phyloP scores from a whole-genome alignment of 2,888 invertebrate genomes.

The Linyphia triangularis region DNA sequence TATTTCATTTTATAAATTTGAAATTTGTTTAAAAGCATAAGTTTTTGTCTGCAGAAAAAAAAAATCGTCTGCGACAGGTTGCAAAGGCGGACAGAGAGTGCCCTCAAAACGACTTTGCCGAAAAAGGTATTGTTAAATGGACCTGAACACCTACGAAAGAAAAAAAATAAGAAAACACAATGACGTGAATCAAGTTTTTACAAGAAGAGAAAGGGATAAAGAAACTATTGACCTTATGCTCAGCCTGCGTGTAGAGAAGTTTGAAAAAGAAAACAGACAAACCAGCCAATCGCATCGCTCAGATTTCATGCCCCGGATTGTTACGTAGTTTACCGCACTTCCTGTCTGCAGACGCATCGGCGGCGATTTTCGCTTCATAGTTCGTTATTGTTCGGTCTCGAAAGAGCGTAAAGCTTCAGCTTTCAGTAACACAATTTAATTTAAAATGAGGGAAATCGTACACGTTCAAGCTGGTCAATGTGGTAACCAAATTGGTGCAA shows the following conservation, averaged over 20 bases:
- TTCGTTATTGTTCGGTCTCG: background rate
- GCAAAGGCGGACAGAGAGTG: background rate
- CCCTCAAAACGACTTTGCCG: background rate
- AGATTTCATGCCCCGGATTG: constrained; percentile 10
- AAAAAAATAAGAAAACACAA: background rate
- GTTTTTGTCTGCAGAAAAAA: background rate
- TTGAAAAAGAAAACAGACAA: constrained; percentile 37
- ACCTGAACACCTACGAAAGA: constrained; percentile 10
- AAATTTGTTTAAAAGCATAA: no score
- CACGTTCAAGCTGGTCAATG: constrained; percentile 82
- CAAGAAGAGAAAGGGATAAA: constrained; percentile 1
- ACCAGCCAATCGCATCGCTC: constrained; percentile 36
- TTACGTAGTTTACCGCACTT: constrained; percentile 32
- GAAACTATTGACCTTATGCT: constrained; percentile 59
- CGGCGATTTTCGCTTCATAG: background rate
- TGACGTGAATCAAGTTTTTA: background rate
- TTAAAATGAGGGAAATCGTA: constrained; percentile 80
- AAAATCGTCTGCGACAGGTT: background rate
- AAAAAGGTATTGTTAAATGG: constrained; percentile 20
- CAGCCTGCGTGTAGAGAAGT: constrained; percentile 31
- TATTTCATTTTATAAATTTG: no score
- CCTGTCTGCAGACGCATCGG: background rate
- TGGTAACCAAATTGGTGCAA: constrained; percentile 82
- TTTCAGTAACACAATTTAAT: background rate
- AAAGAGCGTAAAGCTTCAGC: background rate